phyloP scores from a whole-genome alignment of 1,140 invertebrate species.

The Aporrectodea caliginosa region DNA sequence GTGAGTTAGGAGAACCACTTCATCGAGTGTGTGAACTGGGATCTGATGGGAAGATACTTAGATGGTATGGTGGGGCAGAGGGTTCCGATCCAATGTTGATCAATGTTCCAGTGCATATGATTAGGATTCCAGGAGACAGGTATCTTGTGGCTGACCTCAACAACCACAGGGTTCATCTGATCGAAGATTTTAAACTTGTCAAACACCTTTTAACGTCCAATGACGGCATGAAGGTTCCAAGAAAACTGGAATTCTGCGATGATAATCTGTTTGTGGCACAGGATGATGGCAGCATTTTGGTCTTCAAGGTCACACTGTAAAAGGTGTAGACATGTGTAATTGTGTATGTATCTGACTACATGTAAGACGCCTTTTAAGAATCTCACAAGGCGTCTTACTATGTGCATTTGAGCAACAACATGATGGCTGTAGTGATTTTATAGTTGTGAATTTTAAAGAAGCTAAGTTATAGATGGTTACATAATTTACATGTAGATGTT shows the following conservation, averaged over 20 bases:
- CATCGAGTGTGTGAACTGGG: neutral
- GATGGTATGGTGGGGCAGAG: neutral
- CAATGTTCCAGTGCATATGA: neutral
- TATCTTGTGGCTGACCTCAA: neutral
- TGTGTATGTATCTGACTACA: neutral
- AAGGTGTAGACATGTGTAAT: neutral
- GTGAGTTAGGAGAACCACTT: neutral
- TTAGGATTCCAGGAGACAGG: neutral
- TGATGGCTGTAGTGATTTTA: too few relatives aligned
- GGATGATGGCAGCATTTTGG: neutral
- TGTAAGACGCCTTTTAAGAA: neutral
- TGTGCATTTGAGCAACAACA: neutral
- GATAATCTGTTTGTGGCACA: neutral
- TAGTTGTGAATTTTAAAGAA: too few relatives aligned
- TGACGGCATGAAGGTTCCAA: neutral
- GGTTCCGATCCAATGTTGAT: neutral
- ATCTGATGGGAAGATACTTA: neutral
- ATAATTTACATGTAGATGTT: neutral
- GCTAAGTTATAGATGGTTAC: too few relatives aligned
- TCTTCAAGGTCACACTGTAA: neutral
- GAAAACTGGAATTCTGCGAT: neutral
- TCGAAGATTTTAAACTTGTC: neutral
- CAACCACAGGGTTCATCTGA: neutral
- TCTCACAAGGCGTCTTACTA: neutral
- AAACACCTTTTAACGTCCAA: neutral